A percentile compares a stretch with the other conserved stretches of the same genome.
These are phyloP conservation scores for Muscina levida DNA, from an alignment of 2,888 invertebrate genomes.

Conservation along the genomic window DNA sequence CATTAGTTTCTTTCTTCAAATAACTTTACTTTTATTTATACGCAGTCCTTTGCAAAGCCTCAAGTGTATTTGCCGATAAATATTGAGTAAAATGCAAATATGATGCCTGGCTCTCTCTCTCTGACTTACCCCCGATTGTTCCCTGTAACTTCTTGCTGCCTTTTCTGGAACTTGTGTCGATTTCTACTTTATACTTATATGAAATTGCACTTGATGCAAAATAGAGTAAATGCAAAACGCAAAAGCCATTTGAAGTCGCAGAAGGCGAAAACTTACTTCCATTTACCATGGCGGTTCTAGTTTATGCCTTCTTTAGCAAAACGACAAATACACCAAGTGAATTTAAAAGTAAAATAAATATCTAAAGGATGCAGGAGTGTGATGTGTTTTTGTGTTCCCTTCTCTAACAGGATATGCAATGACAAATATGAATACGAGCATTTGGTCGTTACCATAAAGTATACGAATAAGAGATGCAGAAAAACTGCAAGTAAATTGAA, in stretches of 20 bases:
- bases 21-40: no score
- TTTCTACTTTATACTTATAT: neutral
- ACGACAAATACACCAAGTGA: no score
- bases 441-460: constrained; percentile 43
- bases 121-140: no score
- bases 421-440: constrained; percentile 61
- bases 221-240: neutral
- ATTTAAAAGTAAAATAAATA: neutral
- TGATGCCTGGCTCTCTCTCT: neutral
- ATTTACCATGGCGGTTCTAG: no score
- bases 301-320: no score
- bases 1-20: no score
- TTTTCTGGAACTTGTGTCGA: neutral
- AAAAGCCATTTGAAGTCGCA: constrained; percentile 4
- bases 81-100: constrained; percentile 5
- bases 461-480: constrained; percentile 11
- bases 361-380: no score
- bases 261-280: no score
- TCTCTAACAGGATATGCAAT: constrained; percentile 44
- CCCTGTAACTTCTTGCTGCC: neutral
- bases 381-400: neutral
- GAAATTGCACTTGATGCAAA: neutral
- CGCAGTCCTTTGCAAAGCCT: neutral
- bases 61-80: neutral
- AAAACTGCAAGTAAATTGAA: constrained; percentile 25